Evolutionary conservation across 2,888 invertebrate species (phyloP), one percentile per base, ranked within the genome.

Genomic region (Lycaena phlaeas): DNA sequence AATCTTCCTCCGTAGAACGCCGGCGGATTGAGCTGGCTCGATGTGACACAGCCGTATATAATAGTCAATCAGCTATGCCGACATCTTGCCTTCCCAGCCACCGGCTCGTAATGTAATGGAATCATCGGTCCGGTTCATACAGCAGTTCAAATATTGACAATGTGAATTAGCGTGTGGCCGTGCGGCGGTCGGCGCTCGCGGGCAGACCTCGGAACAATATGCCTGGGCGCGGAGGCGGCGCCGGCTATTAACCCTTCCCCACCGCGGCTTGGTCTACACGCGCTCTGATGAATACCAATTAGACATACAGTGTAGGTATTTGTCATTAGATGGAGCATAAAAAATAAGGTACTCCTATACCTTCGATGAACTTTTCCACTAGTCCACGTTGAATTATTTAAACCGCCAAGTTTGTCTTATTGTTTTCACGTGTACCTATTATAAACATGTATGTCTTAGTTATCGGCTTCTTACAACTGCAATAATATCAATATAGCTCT

Each of bases 41-140:
- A 92, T 91, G 91, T 89, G 90, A 89, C 91, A 91, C 88, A 92
- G 91, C 91, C 90, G 91, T 87, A 86, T 88, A 87, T 85, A 60
- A 76, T 82, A 85, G 72, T 85, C 82, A 86, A 87, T 91, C 92
- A 91, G 91, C 91, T 92, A 92, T 92, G 92, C 92, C 92, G 91
- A 92, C 91, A 92, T 92, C 92, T 92, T 92, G 92, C 92, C 92
- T 91, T 86, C 90, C 89, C 88, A 84, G 82, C 81, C 84, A 82
- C 82, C 82, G 82, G 79, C 77, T 71, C 53, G 61, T 53, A 45
- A 60, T 63, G 56, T 61, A 61, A 54, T 63, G 64, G 64, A 61
- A 63, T 67, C 61, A 55, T 49, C 53, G 56, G 44, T 36, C 38
- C 53, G 54, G 51, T 56, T 57, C 56, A 52, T 56, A 59, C 56